Evolutionary conservation across 2,797 vertebrate genomes (phyloP), one percentile per base, ranked within the genome.

Genomic region (Euthynnus affinis): DNA sequence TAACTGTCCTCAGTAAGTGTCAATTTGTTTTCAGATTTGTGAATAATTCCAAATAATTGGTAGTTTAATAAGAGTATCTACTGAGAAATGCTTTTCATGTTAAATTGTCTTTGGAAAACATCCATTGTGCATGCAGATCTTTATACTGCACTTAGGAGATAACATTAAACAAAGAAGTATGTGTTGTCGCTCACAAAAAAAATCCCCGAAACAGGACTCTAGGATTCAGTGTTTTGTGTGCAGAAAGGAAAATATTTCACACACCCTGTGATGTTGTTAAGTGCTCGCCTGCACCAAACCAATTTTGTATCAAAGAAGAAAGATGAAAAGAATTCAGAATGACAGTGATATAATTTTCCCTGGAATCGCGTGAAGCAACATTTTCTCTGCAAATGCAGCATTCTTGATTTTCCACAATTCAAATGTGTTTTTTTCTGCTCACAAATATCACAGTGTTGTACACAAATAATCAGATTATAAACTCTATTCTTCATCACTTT

Each of bases 271-370:
- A 91, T 92, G 84, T 82, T 89, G 80, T 87, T 86, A 90, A 91
- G 91, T 90, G 89, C 83, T 81, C 62, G 12, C 66, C 84, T 88
- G 80, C 80, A 89, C 81, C 71, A 88, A 91, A 90, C 80, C 87
- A 90, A 91, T 91, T 93, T 88, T 86, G 86, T 88, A 92, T 93
- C 86, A 93, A 91, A 93, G 87, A 78, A 80, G 80, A 78, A 59
- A 86, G 80, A 93, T 92, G 87, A 92, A 93, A 92, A 89, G 75
- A 85, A 91, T 85, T 83, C 87, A 84, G 81, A 84, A 86, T 20
- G 63, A 90, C 89, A 91, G 85, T 85, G 79, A 89, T 89, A 87
- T 78, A 15, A 79, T 89, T 90, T 89, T 59, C 63, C 59, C 69
- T 63, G 60, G 88, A 91, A 89, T 89, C 76, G 82, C 67, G 74